Evolutionary conservation across 2,888 invertebrate genomes (phyloP).

Genomic region (Belgica antarctica): DNA sequence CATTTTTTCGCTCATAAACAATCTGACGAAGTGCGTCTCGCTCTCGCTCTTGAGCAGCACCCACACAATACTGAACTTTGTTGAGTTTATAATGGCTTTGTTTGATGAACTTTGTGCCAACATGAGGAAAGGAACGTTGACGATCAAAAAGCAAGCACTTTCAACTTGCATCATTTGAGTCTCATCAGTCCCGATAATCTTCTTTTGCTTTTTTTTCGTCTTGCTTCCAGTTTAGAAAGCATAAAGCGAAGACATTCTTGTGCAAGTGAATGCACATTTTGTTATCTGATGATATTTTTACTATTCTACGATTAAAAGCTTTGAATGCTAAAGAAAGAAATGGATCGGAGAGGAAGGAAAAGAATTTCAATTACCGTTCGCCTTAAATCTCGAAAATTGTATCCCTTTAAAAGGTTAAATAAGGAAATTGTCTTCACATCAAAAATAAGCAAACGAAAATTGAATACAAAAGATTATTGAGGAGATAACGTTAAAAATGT

Average conservation of each 20-base stretch:
- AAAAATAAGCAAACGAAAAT: not conserved
- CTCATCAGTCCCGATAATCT: not conserved
- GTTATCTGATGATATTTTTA: no score
- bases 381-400: no score
- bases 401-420: no score
- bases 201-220: not conserved
- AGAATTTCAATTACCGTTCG: no score
- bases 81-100: conserved; percentile 6
- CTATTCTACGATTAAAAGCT: no score
- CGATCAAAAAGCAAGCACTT: no score
- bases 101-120: not conserved
- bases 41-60: not conserved
- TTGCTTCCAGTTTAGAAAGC: no score
- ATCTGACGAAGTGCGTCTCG: not conserved
- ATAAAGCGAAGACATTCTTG: not conserved
- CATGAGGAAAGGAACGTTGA: no score
- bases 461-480: no score
- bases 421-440: no score
- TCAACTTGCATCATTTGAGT: not conserved
- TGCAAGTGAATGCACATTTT: not conserved
- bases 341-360: no score
- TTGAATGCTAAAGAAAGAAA: no score
- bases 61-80: not conserved
- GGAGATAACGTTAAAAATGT: not conserved
- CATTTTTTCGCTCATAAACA: not conserved